Percentiles rank a stretch among this genome's conserved stretches.
Conservation (phyloP, 2,888 invertebrate species). For the Linhomoeus sp. region DNA sequence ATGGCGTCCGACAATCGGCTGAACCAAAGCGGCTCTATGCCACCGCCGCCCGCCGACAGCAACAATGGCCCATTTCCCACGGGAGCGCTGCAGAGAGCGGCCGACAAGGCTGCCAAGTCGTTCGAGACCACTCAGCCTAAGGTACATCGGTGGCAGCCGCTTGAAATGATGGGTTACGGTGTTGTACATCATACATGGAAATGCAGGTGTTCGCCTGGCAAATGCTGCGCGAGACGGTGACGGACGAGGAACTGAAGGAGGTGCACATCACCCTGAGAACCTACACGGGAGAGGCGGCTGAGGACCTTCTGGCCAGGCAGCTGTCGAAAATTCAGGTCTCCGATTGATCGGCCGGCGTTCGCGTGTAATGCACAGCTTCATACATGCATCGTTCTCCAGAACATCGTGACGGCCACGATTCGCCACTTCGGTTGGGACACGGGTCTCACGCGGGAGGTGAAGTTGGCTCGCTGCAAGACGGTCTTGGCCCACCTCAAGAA, state of each 20-base stretch:
- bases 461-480: conserved; percentile 16
- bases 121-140: conserved; percentile 26
- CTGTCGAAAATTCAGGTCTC: conserved; percentile 13
- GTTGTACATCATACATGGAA: too few species aligned
- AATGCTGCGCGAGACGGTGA: conserved; percentile 23
- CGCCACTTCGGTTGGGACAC: conserved; percentile 23
- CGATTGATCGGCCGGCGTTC: too few species aligned
- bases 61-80: conserved; percentile 11
- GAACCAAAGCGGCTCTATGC: too few species aligned
- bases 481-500: conserved; percentile 21
- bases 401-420: conserved; percentile 16
- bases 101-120: conserved; percentile 22
- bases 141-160: conserved; percentile 8
- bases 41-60: too few species aligned
- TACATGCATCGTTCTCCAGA: too few species aligned
- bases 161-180: too few species aligned
- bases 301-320: conserved; percentile 20
- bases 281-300: conserved; percentile 22
- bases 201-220: conserved; percentile 26
- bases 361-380: too few species aligned
- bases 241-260: conserved; percentile 22
- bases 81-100: conserved; percentile 23
- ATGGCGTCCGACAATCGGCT: too few species aligned
- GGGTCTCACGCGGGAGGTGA: conserved; percentile 11
- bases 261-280: conserved; percentile 23